Percentiles rank a stretch among this genome's conserved stretches.
Evolutionary conservation across 2,797 vertebrate genomes (phyloP).

Genomic region (Lagodon rhomboides): DNA sequence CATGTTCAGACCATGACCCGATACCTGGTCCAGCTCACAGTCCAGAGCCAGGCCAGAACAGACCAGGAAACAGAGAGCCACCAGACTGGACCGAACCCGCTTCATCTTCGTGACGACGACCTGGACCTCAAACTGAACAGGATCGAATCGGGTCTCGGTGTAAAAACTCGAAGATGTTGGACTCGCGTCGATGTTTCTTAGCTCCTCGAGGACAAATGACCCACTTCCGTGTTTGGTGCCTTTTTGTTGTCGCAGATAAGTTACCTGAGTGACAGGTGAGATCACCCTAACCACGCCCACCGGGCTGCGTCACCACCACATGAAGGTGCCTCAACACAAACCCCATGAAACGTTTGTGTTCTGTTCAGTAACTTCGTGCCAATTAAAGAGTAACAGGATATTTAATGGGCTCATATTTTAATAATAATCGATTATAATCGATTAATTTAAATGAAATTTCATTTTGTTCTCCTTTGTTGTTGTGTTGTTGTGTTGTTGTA

Average conservation of each 20-base stretch:
- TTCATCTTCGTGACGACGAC: no score
- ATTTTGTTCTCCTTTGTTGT: no score
- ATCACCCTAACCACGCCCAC: constrained; percentile 44
- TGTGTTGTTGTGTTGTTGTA: no score
- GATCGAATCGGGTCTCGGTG: background rate
- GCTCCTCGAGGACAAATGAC: background rate
- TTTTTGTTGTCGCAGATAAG: constrained; percentile 46
- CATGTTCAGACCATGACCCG: constrained; percentile 3
- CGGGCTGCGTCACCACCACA: fast-evolving
- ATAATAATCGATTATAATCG: no score
- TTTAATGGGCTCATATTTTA: no score
- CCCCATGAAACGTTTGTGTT: no score
- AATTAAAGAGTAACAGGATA: no score
- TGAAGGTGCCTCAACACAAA: no score
- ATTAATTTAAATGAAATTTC: no score
- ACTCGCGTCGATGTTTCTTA: no score
- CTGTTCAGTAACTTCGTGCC: no score
- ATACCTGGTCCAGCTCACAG: constrained; percentile 62
- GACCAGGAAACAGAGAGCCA: constrained; percentile 27
- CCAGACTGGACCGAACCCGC: background rate
- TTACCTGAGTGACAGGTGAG: constrained; percentile 68
- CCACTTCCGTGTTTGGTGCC: constrained; percentile 58
- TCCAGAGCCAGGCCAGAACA: background rate
- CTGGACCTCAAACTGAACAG: no score
- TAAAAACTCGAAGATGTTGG: background rate